A percentile compares a stretch with the other conserved stretches of the same genome.
Evolutionary conservation across 2,888 invertebrate species (phyloP).

Genomic region (Meandrusa payeni): DNA sequence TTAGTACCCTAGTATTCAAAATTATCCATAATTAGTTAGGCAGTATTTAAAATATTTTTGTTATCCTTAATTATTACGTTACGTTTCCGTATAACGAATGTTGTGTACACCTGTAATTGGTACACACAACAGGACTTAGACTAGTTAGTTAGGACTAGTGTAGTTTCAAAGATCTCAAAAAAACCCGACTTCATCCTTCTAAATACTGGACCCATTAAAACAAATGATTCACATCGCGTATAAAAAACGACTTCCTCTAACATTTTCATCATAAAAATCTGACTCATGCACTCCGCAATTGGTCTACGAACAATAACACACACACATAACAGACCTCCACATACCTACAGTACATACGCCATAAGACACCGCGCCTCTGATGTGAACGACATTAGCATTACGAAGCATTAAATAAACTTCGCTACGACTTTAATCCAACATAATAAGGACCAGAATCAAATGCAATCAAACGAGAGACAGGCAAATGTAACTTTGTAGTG

Average conservation of each 20-base stretch:
- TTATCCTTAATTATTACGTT: too few species aligned
- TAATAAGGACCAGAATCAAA: slow-evolving; percentile 40
- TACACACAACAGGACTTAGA: too few species aligned
- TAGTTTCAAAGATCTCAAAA: too few species aligned
- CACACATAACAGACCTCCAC: slow-evolving; percentile 30
- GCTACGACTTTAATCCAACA: slow-evolving; percentile 15
- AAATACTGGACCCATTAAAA: slow-evolving; percentile 16
- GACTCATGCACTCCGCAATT: slow-evolving; percentile 55
- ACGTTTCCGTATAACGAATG: too few species aligned
- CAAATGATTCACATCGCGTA: slow-evolving; percentile 6
- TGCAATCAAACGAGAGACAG: slow-evolving; percentile 11
- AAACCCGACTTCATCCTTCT: not conserved
- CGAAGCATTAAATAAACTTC: slow-evolving; percentile 27
- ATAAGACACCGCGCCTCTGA: slow-evolving; percentile 46
- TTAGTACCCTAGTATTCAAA: too few species aligned
- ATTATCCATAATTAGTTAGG: too few species aligned
- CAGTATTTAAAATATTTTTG: too few species aligned
- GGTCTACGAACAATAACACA: slow-evolving; percentile 35
- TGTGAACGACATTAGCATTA: slow-evolving; percentile 49
- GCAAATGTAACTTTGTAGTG: slow-evolving; percentile 28
- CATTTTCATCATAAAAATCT: slow-evolving; percentile 29
- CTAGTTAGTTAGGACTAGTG: too few species aligned
- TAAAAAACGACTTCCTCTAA: slow-evolving; percentile 53
- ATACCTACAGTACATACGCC: slow-evolving; percentile 29
- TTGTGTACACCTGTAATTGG: too few species aligned